phyloP scores from a whole-genome alignment of 2,113 vertebrate genomes.

The Osmerus eperlanus region DNA sequence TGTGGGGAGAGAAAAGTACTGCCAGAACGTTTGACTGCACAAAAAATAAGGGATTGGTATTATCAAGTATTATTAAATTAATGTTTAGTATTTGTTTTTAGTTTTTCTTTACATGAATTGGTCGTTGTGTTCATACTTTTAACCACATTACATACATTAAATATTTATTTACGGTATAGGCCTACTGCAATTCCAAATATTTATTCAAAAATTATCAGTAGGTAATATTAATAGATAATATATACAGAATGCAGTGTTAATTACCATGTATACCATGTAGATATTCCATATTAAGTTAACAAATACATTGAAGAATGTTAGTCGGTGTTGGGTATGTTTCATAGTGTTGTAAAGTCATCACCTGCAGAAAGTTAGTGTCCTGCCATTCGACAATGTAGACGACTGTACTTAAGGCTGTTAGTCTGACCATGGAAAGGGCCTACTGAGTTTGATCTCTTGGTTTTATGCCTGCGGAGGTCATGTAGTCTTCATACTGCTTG shows the following conservation, averaged over 20 bases:
- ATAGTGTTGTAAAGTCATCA: too few relatives aligned
- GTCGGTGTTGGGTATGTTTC: too few relatives aligned
- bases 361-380: too few relatives aligned
- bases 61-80: not conserved
- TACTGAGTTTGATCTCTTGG: not conserved
- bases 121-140: slow-evolving; percentile 20
- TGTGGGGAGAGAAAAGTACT: slow-evolving; percentile 59
- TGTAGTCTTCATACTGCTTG: not conserved
- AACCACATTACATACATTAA: not conserved
- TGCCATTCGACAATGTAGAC: too few relatives aligned
- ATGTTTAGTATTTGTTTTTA: slow-evolving; percentile 12
- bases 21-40: slow-evolving; percentile 48
- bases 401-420: too few relatives aligned
- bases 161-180: not conserved
- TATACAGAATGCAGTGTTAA: too few relatives aligned
- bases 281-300: not conserved
- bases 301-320: too few relatives aligned
- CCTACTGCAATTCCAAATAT: not conserved
- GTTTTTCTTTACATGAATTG: not conserved
- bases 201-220: too few relatives aligned
- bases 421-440: too few relatives aligned
- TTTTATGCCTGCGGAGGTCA: not conserved
- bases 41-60: slow-evolving; percentile 38
- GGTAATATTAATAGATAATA: too few relatives aligned
- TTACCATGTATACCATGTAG: too few relatives aligned